Conservation (phyloP, 2,797 vertebrate species). For the Brachyalestes nurse region DNA sequence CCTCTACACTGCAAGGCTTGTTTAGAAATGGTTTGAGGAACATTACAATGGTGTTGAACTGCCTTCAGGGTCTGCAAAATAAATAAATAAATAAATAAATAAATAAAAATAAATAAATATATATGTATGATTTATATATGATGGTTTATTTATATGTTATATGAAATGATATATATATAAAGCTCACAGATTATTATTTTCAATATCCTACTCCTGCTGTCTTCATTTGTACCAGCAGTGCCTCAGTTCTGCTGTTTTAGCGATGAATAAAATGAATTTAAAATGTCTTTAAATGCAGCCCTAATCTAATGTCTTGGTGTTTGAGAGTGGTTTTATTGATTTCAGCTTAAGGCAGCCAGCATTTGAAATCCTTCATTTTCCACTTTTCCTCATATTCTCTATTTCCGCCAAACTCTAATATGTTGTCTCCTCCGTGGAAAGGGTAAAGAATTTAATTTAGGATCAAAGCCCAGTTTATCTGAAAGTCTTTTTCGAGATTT, state of each 20-base stretch:
- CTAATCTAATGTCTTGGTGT: constrained; percentile 37
- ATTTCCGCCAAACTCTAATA: constrained; percentile 36
- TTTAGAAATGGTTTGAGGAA: no score
- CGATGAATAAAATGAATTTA: constrained; percentile 24
- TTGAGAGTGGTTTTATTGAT: constrained; percentile 37
- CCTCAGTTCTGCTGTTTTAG: constrained; percentile 17
- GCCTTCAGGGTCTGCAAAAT: no score
- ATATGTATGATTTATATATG: no score
- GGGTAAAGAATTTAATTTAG: constrained; percentile 24
- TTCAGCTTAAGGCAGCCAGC: constrained; percentile 18
- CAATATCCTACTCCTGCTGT: constrained; percentile 16
- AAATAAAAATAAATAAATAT: no score
- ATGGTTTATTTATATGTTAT: no score
- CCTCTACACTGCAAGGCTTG: no score
- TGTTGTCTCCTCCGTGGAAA: constrained; percentile 26
- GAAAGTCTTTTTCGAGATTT: not conserved
- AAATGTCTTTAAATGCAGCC: constrained; percentile 41
- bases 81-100: no score
- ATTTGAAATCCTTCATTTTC: constrained; percentile 34
- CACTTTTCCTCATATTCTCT: constrained; percentile 39
- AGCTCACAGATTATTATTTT: not conserved
- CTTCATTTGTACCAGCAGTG: constrained; percentile 17
- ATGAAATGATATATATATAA: no score
- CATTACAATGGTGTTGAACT: no score
- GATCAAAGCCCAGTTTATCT: constrained; percentile 24